Base-by-base conservation (phyloP, 2,113 vertebrate species). In the Pipa parva region DNA sequence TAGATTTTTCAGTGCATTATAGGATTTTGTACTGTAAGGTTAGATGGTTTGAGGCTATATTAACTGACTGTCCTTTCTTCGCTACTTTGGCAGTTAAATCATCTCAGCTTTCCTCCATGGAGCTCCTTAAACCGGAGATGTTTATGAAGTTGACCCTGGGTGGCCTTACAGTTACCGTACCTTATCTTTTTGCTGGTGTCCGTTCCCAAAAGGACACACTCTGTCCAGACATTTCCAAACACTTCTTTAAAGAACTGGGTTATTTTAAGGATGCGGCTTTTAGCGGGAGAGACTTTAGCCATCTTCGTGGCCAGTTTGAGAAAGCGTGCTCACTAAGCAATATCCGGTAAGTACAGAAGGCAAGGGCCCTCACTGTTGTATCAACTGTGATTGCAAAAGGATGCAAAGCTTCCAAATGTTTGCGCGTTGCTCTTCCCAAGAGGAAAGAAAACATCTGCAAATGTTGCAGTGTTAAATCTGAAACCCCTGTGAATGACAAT, bases 281-380 rank as follows among this genome's bases (percentile, higher is more conserved):
- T 25, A 85, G 88, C 10, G 90, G 92, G 13, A 86, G 90, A 60
- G 92, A 93, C 75, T 95, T 95, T 72, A 67, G 77, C 4, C 88
- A 87, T 46, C 79, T 95, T 51, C 85, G 91, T 58, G 76, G 63
- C 0, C 75, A 82, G 67, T 95, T 96, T 45, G 78, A 87, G 62
- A 89, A 78, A 66, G 93, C 93, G 69, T 95, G 93, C 42, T 89
- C 90, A n/a, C 82, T 79, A 50, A 93, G 91, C 55, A 84, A 95
- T 15, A 70, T 95, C 73, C 91, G 94, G 94, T 96, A 85, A 11
- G 55, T 54, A 42, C 3, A 71, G 61, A 15, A n/a, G n/a, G n/a
- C n/a, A n/a, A n/a, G n/a, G n/a, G n/a, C n/a, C n/a, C n/a, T n/a
- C n/a, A n/a, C n/a, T n/a, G n/a, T n/a, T n/a, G n/a, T n/a, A n/a